phyloP scores from a whole-genome alignment of 2,888 invertebrate species.

The Nomada lathburiana region DNA sequence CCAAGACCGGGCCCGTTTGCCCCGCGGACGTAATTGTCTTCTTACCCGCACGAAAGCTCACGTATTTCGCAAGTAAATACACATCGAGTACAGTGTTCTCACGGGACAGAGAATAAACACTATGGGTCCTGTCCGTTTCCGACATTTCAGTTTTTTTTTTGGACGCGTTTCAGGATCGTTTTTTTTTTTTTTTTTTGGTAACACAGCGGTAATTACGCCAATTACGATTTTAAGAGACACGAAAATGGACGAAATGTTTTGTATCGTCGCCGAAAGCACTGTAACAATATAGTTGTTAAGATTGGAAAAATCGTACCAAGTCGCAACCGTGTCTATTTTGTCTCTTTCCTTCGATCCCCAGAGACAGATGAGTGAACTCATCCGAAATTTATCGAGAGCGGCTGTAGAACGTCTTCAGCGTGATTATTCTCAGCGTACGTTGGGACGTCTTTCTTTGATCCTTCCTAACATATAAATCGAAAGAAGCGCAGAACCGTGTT shows the following conservation, averaged over 20 bases:
- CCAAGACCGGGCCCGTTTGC: conserved; percentile 51
- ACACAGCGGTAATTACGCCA: not conserved
- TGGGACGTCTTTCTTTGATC: conserved; percentile 61
- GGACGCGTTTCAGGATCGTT: no score
- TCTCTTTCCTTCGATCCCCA: conserved; percentile 32
- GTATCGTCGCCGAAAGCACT: no score
- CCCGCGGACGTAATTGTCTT: conserved; percentile 68
- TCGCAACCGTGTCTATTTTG: conserved; percentile 18
- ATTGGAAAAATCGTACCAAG: not conserved
- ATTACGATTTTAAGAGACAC: no score
- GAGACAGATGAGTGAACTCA: not conserved
- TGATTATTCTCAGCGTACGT: conserved; percentile 67
- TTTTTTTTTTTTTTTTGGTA: no score
- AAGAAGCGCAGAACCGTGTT: conserved; percentile 6
- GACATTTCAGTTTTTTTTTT: conserved; percentile 6
- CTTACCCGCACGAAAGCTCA: conserved; percentile 64
- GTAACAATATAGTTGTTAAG: not conserved
- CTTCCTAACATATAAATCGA: conserved; percentile 57
- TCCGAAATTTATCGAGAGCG: conserved; percentile 59
- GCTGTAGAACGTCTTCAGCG: conserved; percentile 49
- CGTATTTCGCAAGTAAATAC: conserved; percentile 65
- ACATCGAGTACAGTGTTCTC: conserved; percentile 32
- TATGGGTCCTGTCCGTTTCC: conserved; percentile 7
- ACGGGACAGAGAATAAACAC: conserved; percentile 54
- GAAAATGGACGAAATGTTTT: no score